A percentile compares a stretch with the other conserved stretches of the same genome.
These are phyloP conservation scores for Spicauda simplicius DNA, from an alignment of 2,888 invertebrate genomes.

Conservation along the genomic window DNA sequence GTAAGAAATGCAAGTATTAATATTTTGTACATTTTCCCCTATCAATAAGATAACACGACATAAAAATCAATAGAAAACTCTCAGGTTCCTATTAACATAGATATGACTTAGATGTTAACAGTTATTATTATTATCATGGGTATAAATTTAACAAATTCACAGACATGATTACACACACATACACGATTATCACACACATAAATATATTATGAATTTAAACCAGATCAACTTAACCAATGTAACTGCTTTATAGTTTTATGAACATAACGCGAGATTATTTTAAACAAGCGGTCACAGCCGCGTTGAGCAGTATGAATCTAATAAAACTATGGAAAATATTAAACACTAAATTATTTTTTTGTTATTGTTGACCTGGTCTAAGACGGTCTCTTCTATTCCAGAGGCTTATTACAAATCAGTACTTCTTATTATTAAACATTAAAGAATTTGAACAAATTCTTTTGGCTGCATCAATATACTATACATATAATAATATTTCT, in stretches of 20 bases:
- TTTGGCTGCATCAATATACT: constrained; percentile 27
- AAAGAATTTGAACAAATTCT: constrained; percentile 25
- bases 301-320: no score
- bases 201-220: constrained; percentile 36
- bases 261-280: no score
- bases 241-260: neutral
- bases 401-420: constrained; percentile 16
- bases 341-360: no score
- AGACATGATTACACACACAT: constrained; percentile 40
- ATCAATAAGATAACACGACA: constrained; percentile 81
- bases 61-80: constrained; percentile 74
- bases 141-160: constrained; percentile 36
- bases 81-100: constrained; percentile 68
- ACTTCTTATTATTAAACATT: constrained; percentile 5
- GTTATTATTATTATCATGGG: constrained; percentile 29
- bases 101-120: constrained; percentile 82
- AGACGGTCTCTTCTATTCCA: neutral
- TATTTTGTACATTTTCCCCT: constrained; percentile 81
- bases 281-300: no score
- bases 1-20: constrained; percentile 80
- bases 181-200: constrained; percentile 37
- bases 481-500: constrained; percentile 41
- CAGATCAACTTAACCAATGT: constrained; percentile 35
- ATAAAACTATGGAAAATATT: no score
- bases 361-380: constrained; percentile 1